Percentiles rank a stretch among this genome's conserved stretches.
phyloP scores from a whole-genome alignment of 2,888 invertebrate genomes.

The Adela reaumurella region DNA sequence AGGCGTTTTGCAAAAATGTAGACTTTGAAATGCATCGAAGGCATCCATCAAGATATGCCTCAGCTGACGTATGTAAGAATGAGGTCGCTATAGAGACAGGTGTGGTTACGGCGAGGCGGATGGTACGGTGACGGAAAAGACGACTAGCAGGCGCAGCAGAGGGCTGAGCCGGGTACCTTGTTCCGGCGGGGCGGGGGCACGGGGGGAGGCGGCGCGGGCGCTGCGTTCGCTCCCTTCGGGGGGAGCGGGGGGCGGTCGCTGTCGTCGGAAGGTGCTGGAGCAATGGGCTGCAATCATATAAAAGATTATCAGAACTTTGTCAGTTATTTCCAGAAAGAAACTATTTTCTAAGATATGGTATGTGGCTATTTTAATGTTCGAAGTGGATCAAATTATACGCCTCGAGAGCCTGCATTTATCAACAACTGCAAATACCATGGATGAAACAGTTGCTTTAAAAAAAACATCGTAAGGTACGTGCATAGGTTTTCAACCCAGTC shows the following conservation, averaged over 20 bases:
- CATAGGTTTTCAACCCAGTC: no score
- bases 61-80: neutral
- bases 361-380: no score
- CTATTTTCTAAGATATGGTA: slow-evolving; percentile 1
- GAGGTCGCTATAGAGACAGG: no score
- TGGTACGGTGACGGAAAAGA: neutral
- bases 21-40: no score
- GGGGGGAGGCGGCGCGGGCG: slow-evolving; percentile 25
- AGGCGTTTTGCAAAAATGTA: no score
- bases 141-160: slow-evolving; percentile 4
- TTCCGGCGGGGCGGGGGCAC: slow-evolving; percentile 49
- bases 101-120: neutral
- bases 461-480: no score
- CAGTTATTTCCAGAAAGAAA: slow-evolving; percentile 1
- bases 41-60: no score
- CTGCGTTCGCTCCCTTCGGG: slow-evolving; percentile 23
- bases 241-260: slow-evolving; percentile 39
- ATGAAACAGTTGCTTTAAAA: no score
- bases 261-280: neutral
- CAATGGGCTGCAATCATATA: neutral
- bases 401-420: no score
- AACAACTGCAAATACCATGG: no score
- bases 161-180: slow-evolving; percentile 25
- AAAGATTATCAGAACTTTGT: no score
- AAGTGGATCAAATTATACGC: no score